Evolutionary conservation across 2,113 vertebrate genomes (phyloP).

Genomic region (Toxotes chatareus): DNA sequence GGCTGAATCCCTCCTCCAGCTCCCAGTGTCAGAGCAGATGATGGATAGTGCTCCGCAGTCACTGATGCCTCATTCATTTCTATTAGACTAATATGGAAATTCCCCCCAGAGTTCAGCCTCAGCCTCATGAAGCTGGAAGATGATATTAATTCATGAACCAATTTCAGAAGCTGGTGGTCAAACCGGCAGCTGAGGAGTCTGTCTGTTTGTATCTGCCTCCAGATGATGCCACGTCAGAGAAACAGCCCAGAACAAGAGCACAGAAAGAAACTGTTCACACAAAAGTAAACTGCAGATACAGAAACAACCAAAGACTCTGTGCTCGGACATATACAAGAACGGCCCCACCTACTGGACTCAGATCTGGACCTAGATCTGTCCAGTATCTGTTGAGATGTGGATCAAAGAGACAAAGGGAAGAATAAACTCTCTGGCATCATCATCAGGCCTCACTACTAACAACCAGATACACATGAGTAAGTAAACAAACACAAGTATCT

Average conservation of each 20-base stretch:
- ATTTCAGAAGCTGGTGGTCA: constrained; percentile 76
- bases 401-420: too few relatives aligned
- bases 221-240: constrained; percentile 5
- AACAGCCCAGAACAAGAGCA: not conserved
- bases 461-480: not conserved
- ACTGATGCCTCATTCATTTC: constrained; percentile 94
- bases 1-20: constrained; percentile 42
- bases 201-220: constrained; percentile 47
- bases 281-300: too few relatives aligned
- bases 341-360: not conserved
- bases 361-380: too few relatives aligned
- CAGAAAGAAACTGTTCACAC: not conserved
- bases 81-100: constrained; percentile 90
- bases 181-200: constrained; percentile 47
- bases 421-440: not conserved
- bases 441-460: not conserved
- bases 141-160: constrained; percentile 89
- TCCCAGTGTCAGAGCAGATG: constrained; percentile 72
- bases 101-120: constrained; percentile 59
- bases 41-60: constrained; percentile 90
- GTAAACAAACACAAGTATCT: too few relatives aligned
- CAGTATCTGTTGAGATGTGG: too few relatives aligned
- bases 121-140: constrained; percentile 87
- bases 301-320: too few relatives aligned
- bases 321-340: not conserved